A percentile compares a stretch with the other conserved stretches of the same genome.
phyloP scores from a whole-genome alignment of 2,797 vertebrate genomes.

The Hyperoplus lanceolatus region DNA sequence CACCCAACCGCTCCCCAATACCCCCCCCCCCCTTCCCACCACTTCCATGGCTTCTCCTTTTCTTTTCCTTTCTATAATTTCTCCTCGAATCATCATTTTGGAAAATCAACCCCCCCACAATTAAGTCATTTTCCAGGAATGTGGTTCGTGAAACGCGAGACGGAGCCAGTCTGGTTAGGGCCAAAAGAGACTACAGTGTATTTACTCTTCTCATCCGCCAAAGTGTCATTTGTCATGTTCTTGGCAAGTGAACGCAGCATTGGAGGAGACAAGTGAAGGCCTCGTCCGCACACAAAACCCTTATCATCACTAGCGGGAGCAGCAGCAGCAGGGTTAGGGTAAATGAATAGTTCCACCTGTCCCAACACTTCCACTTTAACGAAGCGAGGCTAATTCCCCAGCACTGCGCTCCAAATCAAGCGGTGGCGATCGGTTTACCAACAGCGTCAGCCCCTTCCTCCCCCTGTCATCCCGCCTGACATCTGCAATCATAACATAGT shows the following conservation, averaged over 20 bases:
- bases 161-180: conserved; percentile 54
- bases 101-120: conserved; percentile 77
- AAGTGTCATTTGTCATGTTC: conserved; percentile 73
- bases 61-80: conserved; percentile 51
- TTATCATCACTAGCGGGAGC: conserved; percentile 26
- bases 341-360: conserved; percentile 64
- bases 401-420: conserved; percentile 54
- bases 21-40: conserved; percentile 37
- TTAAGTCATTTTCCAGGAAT: conserved; percentile 83
- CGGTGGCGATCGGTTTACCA: conserved; percentile 68
- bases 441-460: conserved; percentile 48
- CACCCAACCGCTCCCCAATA: conserved; percentile 28
- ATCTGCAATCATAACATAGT: conserved; percentile 72
- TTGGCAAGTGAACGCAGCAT: conserved; percentile 67
- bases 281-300: conserved; percentile 5
- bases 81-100: conserved; percentile 69
- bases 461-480: conserved; percentile 66
- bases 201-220: conserved; percentile 52
- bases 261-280: conserved; percentile 47
- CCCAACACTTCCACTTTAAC: conserved; percentile 59
- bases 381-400: conserved; percentile 63
- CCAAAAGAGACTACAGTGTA: conserved; percentile 44
- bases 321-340: conserved; percentile 5
- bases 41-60: conserved; percentile 31
- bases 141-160: conserved; percentile 63